Conservation (phyloP, 2,888 invertebrate genomes). For the Dioctria linearis region DNA sequence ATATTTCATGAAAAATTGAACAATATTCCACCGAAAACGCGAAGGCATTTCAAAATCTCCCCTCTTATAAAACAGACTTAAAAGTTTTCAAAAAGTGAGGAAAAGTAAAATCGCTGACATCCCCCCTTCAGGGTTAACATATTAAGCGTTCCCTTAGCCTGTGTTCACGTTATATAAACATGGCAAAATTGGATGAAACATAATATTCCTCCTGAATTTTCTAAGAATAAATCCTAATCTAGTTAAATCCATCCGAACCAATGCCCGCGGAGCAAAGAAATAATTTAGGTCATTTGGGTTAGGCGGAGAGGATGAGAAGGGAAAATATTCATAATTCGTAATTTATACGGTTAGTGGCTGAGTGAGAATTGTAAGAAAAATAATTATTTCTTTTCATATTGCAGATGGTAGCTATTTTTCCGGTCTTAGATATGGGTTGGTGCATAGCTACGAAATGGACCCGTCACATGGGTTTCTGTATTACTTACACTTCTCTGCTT, state of each 20-base stretch:
- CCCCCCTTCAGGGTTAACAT: background rate
- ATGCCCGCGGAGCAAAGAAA: slow-evolving; percentile 6
- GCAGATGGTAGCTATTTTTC: slow-evolving; percentile 94
- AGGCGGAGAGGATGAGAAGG: background rate
- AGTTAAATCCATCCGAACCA: slow-evolving; percentile 9
- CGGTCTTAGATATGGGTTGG: slow-evolving; percentile 85
- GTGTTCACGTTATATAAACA: slow-evolving; percentile 21
- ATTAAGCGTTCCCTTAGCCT: background rate
- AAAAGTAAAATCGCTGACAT: background rate
- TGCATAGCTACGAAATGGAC: slow-evolving; percentile 95
- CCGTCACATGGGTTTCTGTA: slow-evolving; percentile 91
- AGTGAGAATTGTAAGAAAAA: slow-evolving; percentile 26
- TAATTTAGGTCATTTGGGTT: slow-evolving; percentile 17
- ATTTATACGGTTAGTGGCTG: slow-evolving; percentile 16
- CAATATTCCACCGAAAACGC: no score
- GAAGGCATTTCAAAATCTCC: no score
- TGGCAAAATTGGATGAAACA: slow-evolving; percentile 14
- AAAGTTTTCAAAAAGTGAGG: background rate
- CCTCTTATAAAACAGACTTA: background rate
- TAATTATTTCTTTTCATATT: slow-evolving; percentile 60
- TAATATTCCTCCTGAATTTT: background rate
- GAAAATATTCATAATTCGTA: slow-evolving; percentile 34
- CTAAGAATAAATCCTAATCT: slow-evolving; percentile 31
- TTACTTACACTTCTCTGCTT: slow-evolving; percentile 91
- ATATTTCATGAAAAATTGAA: no score